Conservation (phyloP, 2,797 vertebrate species). For the Aldrovandia affinis region DNA sequence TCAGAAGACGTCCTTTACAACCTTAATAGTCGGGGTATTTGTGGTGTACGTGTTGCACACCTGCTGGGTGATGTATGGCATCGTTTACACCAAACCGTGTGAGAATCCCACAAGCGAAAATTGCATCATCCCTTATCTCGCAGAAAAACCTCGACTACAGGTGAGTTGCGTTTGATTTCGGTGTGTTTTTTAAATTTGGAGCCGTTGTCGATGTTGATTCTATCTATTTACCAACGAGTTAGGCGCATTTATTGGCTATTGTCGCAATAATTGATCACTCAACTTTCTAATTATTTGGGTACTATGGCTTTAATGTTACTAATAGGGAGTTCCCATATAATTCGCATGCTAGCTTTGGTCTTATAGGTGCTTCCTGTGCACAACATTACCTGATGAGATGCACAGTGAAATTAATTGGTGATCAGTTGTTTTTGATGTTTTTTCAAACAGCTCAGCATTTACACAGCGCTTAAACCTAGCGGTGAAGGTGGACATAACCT, state of each 20-base stretch:
- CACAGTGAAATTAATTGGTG: neutral
- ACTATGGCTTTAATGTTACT: neutral
- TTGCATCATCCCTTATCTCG: conserved; percentile 87
- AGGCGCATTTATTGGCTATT: neutral
- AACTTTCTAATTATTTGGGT: neutral
- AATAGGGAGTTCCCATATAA: neutral
- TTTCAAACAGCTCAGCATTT: conserved; percentile 85
- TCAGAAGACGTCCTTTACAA: conserved; percentile 86
- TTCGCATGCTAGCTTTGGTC: neutral
- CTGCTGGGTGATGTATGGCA: conserved; percentile 98
- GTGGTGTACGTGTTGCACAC: conserved; percentile 94
- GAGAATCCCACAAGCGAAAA: conserved; percentile 63
- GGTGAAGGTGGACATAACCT: conserved; percentile 88
- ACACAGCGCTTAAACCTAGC: conserved; percentile 78
- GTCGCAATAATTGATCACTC: neutral
- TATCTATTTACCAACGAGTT: neutral
- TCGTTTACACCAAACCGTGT: conserved; percentile 93
- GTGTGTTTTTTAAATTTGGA: neutral
- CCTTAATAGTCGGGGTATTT: conserved; percentile 89
- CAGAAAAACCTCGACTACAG: conserved; percentile 86
- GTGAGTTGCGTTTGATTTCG: conserved; percentile 62
- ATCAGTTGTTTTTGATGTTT: neutral
- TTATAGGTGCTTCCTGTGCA: no score
- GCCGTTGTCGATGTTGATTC: neutral
- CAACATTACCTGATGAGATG: neutral